Conservation (phyloP, 2,888 invertebrate species). For the Drosophila kambysellisi region DNA sequence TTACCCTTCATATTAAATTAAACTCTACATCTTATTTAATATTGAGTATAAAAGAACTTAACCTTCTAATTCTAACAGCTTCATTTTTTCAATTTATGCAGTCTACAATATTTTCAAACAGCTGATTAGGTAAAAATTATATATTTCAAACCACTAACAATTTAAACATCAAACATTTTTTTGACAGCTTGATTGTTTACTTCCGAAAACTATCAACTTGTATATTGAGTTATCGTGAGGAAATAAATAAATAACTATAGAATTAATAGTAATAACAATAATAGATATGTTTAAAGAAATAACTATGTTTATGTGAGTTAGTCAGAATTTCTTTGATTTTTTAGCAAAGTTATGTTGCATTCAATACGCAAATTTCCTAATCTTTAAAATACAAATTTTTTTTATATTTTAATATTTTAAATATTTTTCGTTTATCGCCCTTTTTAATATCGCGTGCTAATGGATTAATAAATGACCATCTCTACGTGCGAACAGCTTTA, state of each 20-base stretch:
- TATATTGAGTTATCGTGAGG: neutral
- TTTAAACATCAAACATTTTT: neutral
- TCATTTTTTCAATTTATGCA: too few species aligned
- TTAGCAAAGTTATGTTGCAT: neutral
- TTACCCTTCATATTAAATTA: too few species aligned
- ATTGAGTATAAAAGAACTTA: too few species aligned
- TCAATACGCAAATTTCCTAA: neutral
- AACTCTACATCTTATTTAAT: too few species aligned
- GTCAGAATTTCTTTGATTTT: neutral
- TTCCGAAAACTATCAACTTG: neutral
- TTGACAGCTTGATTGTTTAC: neutral
- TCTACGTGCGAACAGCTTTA: conserved; percentile 27
- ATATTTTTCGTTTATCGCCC: neutral
- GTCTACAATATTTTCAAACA: too few species aligned
- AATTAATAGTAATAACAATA: neutral
- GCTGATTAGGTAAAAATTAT: too few species aligned
- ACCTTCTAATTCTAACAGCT: too few species aligned
- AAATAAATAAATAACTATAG: neutral
- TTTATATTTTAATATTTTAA: too few species aligned
- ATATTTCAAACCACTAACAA: too few species aligned
- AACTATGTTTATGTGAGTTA: neutral
- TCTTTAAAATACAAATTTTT: neutral
- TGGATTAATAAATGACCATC: conserved; percentile 9
- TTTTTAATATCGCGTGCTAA: neutral
- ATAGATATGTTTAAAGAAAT: neutral